A percentile compares a stretch with the other conserved stretches of the same genome.
These are phyloP conservation scores for Dasysyrphus tricinctus DNA, from an alignment of 2,888 invertebrate genomes.

Conservation along the genomic window DNA sequence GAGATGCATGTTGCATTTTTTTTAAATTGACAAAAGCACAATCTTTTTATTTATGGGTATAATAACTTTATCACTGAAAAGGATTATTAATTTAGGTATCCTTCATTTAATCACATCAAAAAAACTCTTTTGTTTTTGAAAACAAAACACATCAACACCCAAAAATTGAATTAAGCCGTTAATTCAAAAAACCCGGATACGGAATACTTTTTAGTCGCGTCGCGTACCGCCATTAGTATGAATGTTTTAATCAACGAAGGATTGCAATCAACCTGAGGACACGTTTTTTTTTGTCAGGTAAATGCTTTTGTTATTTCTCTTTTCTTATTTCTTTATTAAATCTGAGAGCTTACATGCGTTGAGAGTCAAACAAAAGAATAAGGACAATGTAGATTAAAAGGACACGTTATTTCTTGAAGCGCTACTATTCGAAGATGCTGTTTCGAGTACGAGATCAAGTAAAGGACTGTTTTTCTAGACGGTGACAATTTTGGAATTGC, in stretches of 20 bases:
- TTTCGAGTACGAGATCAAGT: slow-evolving; percentile 69
- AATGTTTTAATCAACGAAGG: slow-evolving; percentile 21
- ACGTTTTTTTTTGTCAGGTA: slow-evolving; percentile 33
- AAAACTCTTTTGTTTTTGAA: background rate
- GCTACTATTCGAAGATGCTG: slow-evolving; percentile 43
- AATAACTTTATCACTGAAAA: background rate
- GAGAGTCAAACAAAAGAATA: background rate
- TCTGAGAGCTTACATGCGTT: slow-evolving; percentile 5
- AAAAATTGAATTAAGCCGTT: slow-evolving; percentile 52
- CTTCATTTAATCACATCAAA: slow-evolving; percentile 39
- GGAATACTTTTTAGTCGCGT: slow-evolving; percentile 36
- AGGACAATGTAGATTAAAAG: slow-evolving; percentile 24
- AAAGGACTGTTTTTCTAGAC: slow-evolving; percentile 56
- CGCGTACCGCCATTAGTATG: slow-evolving; percentile 36
- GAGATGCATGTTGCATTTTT: slow-evolving; percentile 33
- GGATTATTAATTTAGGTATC: background rate
- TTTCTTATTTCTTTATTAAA: slow-evolving; percentile 6
- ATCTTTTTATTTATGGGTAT: background rate
- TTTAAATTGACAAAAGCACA: background rate
- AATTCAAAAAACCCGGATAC: slow-evolving; percentile 56
- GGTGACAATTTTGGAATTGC: slow-evolving; percentile 44
- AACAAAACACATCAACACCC: slow-evolving; percentile 1
- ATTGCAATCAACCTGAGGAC: slow-evolving; percentile 55
- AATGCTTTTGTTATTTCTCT: slow-evolving; percentile 39
- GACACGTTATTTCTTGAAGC: slow-evolving; percentile 38